These are phyloP conservation scores for Eupithecia insigniata DNA, from an alignment of 2,888 invertebrate species.

Conservation along the genomic window DNA sequence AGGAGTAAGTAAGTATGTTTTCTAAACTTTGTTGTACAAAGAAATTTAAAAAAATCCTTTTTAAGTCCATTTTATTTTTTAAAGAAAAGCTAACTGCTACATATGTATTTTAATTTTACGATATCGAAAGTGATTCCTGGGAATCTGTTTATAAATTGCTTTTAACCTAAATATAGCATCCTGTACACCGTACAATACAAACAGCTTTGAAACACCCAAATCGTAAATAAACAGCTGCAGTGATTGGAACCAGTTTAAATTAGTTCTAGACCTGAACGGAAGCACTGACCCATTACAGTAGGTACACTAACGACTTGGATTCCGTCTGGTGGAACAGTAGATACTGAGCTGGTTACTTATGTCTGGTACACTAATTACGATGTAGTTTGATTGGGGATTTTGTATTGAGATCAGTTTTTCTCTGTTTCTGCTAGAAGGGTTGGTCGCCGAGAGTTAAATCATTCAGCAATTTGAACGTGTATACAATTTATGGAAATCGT, in stretches of 20 bases:
- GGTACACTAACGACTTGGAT: slow-evolving; percentile 9
- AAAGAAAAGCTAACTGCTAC: background rate
- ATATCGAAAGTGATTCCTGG: too few species aligned
- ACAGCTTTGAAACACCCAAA: background rate
- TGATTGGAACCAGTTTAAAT: slow-evolving; percentile 31
- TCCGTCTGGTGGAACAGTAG: background rate
- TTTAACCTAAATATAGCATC: background rate
- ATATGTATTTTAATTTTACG: background rate
- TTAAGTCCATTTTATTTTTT: background rate
- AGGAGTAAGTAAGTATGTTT: too few species aligned
- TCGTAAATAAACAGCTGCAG: slow-evolving; percentile 22
- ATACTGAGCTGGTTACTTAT: background rate
- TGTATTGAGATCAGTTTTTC: background rate
- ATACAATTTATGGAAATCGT: background rate
- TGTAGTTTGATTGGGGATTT: background rate
- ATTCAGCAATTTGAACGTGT: background rate
- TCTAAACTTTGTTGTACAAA: background rate
- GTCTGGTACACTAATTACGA: background rate
- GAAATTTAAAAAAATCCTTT: too few species aligned
- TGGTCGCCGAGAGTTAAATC: too few species aligned
- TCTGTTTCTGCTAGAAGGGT: background rate
- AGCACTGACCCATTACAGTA: slow-evolving; percentile 11
- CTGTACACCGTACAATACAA: background rate
- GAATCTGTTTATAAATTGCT: too few species aligned
- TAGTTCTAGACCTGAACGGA: slow-evolving; percentile 20